phyloP scores from a whole-genome alignment of 1,140 invertebrate genomes.

The Anoplolepis gracilipes region DNA sequence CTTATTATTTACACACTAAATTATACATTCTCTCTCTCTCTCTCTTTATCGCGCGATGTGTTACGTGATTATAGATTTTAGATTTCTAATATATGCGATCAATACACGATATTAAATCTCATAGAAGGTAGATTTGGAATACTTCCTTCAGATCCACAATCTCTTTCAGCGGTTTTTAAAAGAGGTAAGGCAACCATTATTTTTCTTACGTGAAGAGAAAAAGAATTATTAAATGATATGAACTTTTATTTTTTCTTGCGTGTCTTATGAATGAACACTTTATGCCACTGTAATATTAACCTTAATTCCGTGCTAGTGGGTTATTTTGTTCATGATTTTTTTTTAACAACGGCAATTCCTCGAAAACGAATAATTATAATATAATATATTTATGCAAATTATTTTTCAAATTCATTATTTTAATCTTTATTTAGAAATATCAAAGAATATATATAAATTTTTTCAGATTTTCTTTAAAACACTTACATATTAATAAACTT shows the following conservation, averaged over 20 bases:
- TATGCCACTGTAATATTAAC: not conserved
- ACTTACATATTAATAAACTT: too few species aligned
- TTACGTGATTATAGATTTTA: not conserved
- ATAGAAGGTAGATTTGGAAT: not conserved
- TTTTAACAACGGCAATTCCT: too few species aligned
- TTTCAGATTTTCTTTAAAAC: too few species aligned
- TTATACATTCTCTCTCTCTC: not conserved
- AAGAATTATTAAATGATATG: not conserved
- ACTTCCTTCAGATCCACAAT: not conserved
- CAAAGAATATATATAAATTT: too few species aligned
- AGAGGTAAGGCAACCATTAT: not conserved
- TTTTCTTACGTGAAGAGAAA: not conserved
- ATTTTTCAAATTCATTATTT: too few species aligned
- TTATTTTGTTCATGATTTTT: too few species aligned
- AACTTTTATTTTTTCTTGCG: not conserved
- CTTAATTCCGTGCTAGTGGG: too few species aligned
- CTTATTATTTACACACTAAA: not conserved
- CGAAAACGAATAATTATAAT: too few species aligned
- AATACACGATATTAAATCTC: not conserved
- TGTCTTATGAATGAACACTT: too few species aligned
- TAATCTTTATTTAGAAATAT: too few species aligned
- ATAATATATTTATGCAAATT: too few species aligned
- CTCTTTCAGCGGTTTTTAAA: not conserved
- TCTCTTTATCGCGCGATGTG: too few species aligned
- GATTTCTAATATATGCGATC: not conserved